Conservation (phyloP, 2,797 vertebrate species). For the Leptoclinus maculatus region DNA sequence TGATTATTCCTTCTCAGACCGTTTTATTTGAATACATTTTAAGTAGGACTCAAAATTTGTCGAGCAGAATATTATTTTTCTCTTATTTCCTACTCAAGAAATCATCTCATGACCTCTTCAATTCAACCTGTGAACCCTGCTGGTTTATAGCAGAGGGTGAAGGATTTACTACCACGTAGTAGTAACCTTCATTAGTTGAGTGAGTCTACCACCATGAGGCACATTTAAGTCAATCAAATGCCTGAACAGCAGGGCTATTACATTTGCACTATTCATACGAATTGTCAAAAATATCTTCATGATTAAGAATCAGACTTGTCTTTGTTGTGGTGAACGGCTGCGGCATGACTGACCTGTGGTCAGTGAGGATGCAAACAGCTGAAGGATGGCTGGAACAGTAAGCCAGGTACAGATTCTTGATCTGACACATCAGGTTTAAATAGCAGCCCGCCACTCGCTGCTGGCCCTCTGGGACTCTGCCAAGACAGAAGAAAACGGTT, state of each 20-base stretch:
- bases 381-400: slow-evolving; percentile 97
- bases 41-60: neutral
- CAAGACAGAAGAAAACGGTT: slow-evolving; percentile 12
- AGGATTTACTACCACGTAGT: neutral
- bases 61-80: neutral
- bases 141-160: neutral
- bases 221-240: neutral
- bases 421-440: slow-evolving; percentile 91
- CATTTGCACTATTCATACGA: neutral
- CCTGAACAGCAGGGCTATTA: neutral
- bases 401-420: slow-evolving; percentile 91
- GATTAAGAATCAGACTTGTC: slow-evolving; percentile 1
- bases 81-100: neutral
- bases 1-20: neutral
- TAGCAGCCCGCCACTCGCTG: slow-evolving; percentile 94
- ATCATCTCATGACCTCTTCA: neutral
- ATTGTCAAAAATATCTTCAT: neutral
- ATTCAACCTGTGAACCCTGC: neutral
- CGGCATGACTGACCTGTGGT: slow-evolving; percentile 90
- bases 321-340: neutral
- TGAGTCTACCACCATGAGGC: neutral
- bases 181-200: neutral
- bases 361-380: slow-evolving; percentile 94
- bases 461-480: slow-evolving; percentile 92
- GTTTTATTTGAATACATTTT: neutral